Evolutionary conservation across 2,797 vertebrate genomes (phyloP).

Genomic region (Cercopithecus neglectus): DNA sequence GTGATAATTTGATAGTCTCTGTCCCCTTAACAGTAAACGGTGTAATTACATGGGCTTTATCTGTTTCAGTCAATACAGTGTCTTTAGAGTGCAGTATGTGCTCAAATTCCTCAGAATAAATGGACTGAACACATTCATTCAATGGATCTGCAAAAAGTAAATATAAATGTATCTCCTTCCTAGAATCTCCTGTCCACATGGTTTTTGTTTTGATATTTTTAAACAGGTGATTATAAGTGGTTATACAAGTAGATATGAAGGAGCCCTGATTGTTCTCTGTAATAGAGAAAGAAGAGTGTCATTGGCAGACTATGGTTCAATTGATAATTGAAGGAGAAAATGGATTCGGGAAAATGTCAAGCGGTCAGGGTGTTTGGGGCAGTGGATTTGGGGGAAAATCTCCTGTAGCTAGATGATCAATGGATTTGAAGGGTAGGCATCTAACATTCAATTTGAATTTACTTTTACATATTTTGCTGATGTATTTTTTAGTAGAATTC

Average conservation of each 20-base stretch:
- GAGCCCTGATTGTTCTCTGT: background rate
- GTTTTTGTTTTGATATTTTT: conserved; percentile 29
- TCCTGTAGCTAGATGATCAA: background rate
- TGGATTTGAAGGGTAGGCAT: background rate
- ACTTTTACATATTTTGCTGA: background rate
- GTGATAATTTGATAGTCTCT: background rate
- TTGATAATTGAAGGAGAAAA: background rate
- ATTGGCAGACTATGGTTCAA: background rate
- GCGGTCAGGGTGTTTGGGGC: background rate
- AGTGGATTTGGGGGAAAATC: background rate
- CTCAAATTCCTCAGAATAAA: background rate
- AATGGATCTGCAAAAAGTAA: background rate
- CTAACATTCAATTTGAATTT: background rate
- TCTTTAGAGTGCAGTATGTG: background rate
- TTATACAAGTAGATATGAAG: conserved; percentile 24
- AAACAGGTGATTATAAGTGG: background rate
- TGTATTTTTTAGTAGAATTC: background rate
- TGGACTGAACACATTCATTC: background rate
- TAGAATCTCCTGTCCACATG: background rate
- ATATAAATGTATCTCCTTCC: background rate
- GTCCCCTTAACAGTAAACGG: background rate
- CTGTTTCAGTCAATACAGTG: background rate
- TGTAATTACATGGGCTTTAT: background rate
- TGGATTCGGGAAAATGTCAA: background rate
- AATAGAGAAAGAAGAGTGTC: background rate